Base-by-base conservation (phyloP, 2,113 vertebrate genomes). In the Arizona elegans region DNA sequence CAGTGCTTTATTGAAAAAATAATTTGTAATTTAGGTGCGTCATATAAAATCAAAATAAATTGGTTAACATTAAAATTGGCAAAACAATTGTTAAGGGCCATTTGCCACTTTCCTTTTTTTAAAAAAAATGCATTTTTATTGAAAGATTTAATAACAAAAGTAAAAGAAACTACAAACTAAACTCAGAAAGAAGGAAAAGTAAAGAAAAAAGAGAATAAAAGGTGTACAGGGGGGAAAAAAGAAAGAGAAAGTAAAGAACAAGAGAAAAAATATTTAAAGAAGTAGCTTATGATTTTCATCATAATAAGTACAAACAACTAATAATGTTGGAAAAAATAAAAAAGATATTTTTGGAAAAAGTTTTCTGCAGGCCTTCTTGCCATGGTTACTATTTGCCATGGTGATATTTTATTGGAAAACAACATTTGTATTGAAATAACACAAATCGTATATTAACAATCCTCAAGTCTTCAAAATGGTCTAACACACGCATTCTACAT, bases 11-110 rank as follows among this genome's bases (percentile, higher is more conserved):
- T 88, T 91, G 93, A 43, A 86, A 93, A 88, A 91, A 81, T 93
- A 93, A 86, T 93, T 93, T 91, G 86, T 65, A 85, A 54, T 93
- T 91, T 91, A 91, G 65, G 91, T 93, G 89, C 65, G 65, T 81
- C 55, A 24, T 58, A 43, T 91, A 88, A 81, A 75, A 93, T 75
- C 47, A 59, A 75, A 90, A 58, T 91, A 88, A 85, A 89, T 43
- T 52, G 81, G 58, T 91, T 89, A 93, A 62, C 88, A 91, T 85
- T 65, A 86, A 55, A 86, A 89, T 93, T 70, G 47, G 87, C 87
- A 85, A 92, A 59, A 90, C 3, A 70, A 93, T 26, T 86, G 65
- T 53, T 86, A 3, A 43, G 38, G 70, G 87, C 43, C 90, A 54
- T 55, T 93, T 91, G 81, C 62, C n/a, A 23, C 65, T 86, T 91